These are phyloP conservation scores for Drosophila bocki DNA, from an alignment of 1,140 invertebrate genomes.

Conservation along the genomic window DNA sequence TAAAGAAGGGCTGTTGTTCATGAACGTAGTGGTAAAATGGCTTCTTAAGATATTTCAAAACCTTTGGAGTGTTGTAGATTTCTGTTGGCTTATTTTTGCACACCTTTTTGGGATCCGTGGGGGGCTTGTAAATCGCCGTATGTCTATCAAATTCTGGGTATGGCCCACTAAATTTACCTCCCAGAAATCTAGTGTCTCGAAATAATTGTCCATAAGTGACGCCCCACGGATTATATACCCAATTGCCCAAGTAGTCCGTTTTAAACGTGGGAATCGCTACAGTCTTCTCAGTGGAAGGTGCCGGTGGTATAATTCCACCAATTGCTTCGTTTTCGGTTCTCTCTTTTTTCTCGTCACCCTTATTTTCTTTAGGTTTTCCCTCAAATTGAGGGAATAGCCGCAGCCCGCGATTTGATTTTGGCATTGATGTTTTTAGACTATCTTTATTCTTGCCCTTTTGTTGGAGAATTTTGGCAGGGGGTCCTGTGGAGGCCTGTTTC, in stretches of 20 bases:
- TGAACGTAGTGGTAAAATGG: background rate
- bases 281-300: background rate
- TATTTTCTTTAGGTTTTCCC: no score
- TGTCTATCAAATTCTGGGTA: background rate
- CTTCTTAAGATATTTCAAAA: background rate
- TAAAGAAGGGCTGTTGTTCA: no score
- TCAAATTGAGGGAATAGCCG: background rate
- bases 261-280: background rate
- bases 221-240: conserved; percentile 6
- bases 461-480: no score
- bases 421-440: background rate
- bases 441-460: no score
- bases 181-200: background rate
- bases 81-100: background rate
- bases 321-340: no score
- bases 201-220: background rate
- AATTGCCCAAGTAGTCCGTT: background rate
- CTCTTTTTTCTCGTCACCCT: no score
- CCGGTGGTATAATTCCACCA: background rate
- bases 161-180: background rate
- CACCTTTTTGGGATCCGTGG: background rate
- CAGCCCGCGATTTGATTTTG: background rate
- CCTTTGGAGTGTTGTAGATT: background rate
- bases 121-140: background rate
- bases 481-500: no score